Conservation (phyloP, 2,797 vertebrate genomes). For the Nannoperca australis region DNA sequence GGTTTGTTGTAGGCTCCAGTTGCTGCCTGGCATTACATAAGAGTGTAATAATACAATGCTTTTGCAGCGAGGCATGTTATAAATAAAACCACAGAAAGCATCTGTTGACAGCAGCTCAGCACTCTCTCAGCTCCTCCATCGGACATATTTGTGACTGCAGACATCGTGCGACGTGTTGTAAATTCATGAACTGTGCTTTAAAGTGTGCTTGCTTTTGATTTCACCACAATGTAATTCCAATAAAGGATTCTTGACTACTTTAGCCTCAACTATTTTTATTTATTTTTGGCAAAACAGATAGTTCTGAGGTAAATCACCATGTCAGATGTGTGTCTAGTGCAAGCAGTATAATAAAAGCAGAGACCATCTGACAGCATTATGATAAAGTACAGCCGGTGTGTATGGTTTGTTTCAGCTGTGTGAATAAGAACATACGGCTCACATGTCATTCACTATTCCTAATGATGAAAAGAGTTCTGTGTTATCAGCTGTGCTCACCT, state of each 20-base stretch:
- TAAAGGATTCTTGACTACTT: neutral
- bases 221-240: neutral
- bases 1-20: conserved; percentile 63
- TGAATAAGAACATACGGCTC: conserved; percentile 50
- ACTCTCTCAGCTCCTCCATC: conserved; percentile 37
- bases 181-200: neutral
- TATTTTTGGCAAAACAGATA: neutral
- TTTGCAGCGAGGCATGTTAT: conserved; percentile 68
- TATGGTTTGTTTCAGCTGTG: conserved; percentile 34
- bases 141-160: conserved; percentile 26
- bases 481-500: conserved; percentile 76
- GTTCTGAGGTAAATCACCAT: conserved; percentile 29
- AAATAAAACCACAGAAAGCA: conserved; percentile 72
- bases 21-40: conserved; percentile 67
- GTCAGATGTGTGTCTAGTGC: conserved; percentile 27
- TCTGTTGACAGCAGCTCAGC: conserved; percentile 69
- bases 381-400: conserved; percentile 34
- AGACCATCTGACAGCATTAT: conserved; percentile 52
- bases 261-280: neutral
- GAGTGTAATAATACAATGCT: conserved; percentile 65
- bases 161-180: neutral
- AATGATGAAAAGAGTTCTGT: conserved; percentile 28
- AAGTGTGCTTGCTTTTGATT: neutral
- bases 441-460: conserved; percentile 51
- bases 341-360: conserved; percentile 42